Evolutionary conservation across 2,113 vertebrate genomes (phyloP).

Genomic region (Alethe diademata): DNA sequence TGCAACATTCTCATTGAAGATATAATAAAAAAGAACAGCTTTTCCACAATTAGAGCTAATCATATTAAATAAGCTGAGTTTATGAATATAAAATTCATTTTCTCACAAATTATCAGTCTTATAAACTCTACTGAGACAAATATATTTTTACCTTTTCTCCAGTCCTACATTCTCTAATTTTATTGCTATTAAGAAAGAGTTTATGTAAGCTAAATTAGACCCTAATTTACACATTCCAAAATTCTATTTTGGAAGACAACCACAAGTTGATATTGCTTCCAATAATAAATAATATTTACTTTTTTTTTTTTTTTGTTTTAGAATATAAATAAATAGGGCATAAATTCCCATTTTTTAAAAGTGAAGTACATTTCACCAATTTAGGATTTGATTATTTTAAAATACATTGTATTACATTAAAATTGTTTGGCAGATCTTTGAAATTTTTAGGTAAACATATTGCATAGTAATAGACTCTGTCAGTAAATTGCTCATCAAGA

Average conservation of each 20-base stretch:
- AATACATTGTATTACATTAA: background rate
- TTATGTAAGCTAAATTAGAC: background rate
- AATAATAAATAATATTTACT: background rate
- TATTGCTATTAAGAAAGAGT: background rate
- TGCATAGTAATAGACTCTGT: background rate
- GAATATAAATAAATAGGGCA: background rate
- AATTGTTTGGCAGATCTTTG: rapidly evolving
- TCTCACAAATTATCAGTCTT: background rate
- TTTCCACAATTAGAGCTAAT: background rate
- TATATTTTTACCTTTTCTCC: background rate
- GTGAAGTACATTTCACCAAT: background rate
- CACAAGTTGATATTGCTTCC: background rate
- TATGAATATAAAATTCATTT: background rate
- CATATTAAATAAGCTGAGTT: background rate
- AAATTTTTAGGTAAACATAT: background rate
- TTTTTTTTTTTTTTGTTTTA: background rate
- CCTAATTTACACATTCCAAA: background rate
- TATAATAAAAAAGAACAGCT: background rate
- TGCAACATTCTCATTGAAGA: background rate
- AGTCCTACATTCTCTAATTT: background rate
- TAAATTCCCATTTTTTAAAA: background rate
- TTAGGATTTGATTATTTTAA: background rate
- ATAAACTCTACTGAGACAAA: background rate
- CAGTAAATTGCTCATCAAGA: background rate
- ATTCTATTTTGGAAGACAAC: background rate